phyloP scores from a whole-genome alignment of 2,113 vertebrate species.

The Pangasianodon gigas region DNA sequence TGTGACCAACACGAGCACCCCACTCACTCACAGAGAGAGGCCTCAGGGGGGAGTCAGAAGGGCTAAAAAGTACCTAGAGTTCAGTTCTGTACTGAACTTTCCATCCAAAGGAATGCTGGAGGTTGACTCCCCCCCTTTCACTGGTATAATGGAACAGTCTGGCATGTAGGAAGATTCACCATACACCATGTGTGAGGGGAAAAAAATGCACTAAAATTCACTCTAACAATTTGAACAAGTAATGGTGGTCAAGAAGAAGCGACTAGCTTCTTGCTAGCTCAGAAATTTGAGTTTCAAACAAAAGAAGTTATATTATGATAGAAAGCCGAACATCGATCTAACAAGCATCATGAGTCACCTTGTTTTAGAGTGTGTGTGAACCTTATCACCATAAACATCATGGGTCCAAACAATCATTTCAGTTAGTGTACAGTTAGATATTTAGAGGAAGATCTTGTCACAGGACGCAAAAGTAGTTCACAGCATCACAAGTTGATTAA shows the following conservation, averaged over 20 bases:
- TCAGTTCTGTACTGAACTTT: neutral
- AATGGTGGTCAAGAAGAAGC: neutral
- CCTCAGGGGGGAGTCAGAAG: neutral
- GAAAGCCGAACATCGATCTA: neutral
- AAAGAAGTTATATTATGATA: neutral
- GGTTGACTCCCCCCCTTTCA: neutral
- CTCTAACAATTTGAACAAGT: neutral
- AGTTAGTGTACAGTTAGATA: neutral
- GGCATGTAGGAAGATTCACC: neutral
- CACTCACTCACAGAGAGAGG: neutral
- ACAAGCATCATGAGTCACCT: neutral
- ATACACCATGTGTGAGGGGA: no score
- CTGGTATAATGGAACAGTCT: conserved; percentile 4
- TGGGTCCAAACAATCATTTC: neutral
- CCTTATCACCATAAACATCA: neutral
- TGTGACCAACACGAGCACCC: neutral
- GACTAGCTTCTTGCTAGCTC: neutral
- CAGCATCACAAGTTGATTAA: neutral
- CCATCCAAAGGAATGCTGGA: neutral
- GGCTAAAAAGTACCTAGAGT: conserved; percentile 21
- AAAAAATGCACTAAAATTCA: neutral
- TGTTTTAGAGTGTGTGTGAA: neutral
- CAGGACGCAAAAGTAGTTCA: neutral
- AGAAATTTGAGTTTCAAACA: neutral
- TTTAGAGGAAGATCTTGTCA: neutral